Conservation (phyloP, 2,797 vertebrate genomes). For the Enteromius thamalakanensis region DNA sequence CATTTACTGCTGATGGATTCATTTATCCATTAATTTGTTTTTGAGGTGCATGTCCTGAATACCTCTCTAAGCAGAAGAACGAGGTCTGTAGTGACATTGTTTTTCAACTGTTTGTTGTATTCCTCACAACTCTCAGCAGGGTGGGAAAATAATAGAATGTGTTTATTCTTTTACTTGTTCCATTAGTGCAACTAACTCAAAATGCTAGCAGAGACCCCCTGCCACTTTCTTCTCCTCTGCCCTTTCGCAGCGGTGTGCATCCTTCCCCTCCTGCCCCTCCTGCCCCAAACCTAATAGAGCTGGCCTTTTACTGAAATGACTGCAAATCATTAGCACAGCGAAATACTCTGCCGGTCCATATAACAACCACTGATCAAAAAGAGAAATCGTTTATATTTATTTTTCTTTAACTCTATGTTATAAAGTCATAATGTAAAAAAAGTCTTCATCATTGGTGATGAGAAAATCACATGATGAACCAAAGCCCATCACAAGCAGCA, state of each 20-base stretch:
- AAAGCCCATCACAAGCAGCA: too few relatives aligned
- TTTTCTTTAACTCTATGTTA: neutral
- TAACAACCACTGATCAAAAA: neutral
- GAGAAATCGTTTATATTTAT: neutral
- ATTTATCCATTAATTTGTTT: neutral
- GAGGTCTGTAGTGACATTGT: neutral
- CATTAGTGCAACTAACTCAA: conserved; percentile 48
- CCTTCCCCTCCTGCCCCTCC: conserved; percentile 34
- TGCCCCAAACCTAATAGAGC: conserved; percentile 34
- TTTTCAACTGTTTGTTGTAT: conserved; percentile 41
- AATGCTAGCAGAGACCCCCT: conserved; percentile 48
- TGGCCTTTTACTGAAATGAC: conserved; percentile 38
- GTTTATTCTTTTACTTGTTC: conserved; percentile 55
- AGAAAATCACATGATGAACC: too few relatives aligned
- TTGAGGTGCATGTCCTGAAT: neutral
- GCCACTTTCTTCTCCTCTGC: conserved; percentile 25
- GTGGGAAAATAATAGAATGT: conserved; percentile 52
- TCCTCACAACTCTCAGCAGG: conserved; percentile 42
- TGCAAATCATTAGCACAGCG: conserved; percentile 21
- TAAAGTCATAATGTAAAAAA: neutral
- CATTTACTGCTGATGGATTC: neutral
- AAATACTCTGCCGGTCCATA: conserved; percentile 7
- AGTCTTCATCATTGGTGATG: too few relatives aligned
- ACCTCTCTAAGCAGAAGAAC: conserved; percentile 7
- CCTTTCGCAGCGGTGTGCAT: conserved; percentile 30